A percentile compares a stretch with the other conserved stretches of the same genome.
These are phyloP conservation scores for Colletes gigas DNA, from an alignment of 1,140 invertebrate genomes.

Conservation along the genomic window DNA sequence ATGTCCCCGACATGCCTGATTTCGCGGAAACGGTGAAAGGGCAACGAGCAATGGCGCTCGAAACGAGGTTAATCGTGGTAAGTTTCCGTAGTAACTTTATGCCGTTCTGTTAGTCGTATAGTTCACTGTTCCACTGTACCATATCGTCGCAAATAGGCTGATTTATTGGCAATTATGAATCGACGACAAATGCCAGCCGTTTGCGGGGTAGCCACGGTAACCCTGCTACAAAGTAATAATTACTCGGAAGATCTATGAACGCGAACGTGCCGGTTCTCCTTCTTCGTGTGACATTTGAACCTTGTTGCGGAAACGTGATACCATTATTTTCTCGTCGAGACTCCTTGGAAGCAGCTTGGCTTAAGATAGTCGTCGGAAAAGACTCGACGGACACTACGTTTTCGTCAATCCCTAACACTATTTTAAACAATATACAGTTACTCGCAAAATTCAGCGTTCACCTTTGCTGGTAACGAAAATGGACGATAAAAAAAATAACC, in stretches of 20 bases:
- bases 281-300: neutral
- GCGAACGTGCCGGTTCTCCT: neutral
- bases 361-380: no score
- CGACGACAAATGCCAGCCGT: slow-evolving; percentile 51
- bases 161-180: slow-evolving; percentile 53
- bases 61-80: slow-evolving; percentile 52
- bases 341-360: neutral
- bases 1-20: slow-evolving; percentile 45
- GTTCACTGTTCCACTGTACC: slow-evolving; percentile 35
- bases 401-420: no score
- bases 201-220: slow-evolving; percentile 27
- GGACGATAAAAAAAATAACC: no score
- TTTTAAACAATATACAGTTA: no score
- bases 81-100: slow-evolving; percentile 52
- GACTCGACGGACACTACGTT: no score
- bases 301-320: neutral
- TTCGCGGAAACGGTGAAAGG: slow-evolving; percentile 47
- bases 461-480: no score
- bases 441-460: no score
- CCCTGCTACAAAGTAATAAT: slow-evolving; percentile 33
- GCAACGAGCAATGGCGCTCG: slow-evolving; percentile 37
- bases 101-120: slow-evolving; percentile 27
- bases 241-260: slow-evolving; percentile 37
- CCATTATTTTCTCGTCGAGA: neutral
- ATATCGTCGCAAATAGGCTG: slow-evolving; percentile 48